Base-by-base conservation (phyloP, 1,140 invertebrate genomes). In the Rhyzopertha dominica region DNA sequence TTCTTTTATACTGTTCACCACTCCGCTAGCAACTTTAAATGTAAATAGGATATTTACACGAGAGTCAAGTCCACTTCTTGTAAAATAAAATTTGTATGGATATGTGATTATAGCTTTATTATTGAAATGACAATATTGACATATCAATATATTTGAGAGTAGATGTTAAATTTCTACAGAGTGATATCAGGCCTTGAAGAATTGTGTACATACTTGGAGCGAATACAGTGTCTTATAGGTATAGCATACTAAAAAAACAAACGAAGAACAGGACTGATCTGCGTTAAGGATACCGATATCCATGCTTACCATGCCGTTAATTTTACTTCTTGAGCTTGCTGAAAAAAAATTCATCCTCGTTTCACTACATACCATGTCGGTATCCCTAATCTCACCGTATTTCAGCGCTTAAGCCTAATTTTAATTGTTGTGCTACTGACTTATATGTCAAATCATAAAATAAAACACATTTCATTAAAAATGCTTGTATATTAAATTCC, bases 181-280 rank as follows among this genome's bases (percentile, higher is more conserved):
- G 61, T 65, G 61, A 65, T 65, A 65, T 50, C 55, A 59, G 58
- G 61, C 62, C 63, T 65, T 63, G 63, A 58, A 59, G 53, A 53
- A 50, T 51, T 47, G 47, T 55, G 49, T 40, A 57, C 52, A 54
- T 40, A 50, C 38, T 50, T 43, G 47, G 55, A 44, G 51, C 55
- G 52, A 38, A 51, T 56, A 53, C 57, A 65, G 63, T 63, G 61
- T 63, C 59, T 65, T 65, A 65, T 49, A 59, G 52, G 54, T 45
- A 37, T 44, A 54, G 42, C 31, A 40, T 39, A 39, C 24, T 30
- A 16, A n/a, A 8, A n/a, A 35, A 46, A 46, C 22, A 20, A 29
- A 36, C 41, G 46, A 47, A 48, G 29, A 40, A 16, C 13, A n/a
- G 16, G 13, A 47, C 50, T 46, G 49, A 53, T 53, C 56, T n/a